Percentiles rank a stretch among this genome's conserved stretches.
phyloP scores from a whole-genome alignment of 2,113 vertebrate genomes.

The Tringa solitaria region DNA sequence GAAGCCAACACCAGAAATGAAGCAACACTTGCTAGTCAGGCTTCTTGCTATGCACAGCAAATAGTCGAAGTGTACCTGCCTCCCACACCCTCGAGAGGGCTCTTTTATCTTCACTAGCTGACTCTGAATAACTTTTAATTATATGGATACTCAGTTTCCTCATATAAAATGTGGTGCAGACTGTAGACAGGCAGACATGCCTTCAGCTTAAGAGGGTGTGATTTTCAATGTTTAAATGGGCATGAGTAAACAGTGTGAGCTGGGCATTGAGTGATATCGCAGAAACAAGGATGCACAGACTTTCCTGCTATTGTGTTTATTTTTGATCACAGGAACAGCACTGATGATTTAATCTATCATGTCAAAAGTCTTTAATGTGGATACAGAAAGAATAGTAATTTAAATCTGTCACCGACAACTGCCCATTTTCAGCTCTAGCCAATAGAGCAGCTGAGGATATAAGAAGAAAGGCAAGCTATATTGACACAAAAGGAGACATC shows the following conservation, averaged over 20 bases:
- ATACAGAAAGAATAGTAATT: slow-evolving; percentile 39
- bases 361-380: slow-evolving; percentile 40
- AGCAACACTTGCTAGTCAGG: background rate
- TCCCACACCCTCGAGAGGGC: background rate
- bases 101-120: background rate
- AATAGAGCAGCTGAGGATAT: slow-evolving; percentile 23
- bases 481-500: background rate
- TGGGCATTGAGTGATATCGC: background rate
- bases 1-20: background rate
- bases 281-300: background rate
- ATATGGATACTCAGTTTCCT: background rate
- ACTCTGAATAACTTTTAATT: background rate
- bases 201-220: background rate
- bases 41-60: background rate
- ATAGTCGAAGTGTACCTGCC: background rate
- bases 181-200: background rate
- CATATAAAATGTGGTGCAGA: background rate
- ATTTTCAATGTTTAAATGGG: background rate
- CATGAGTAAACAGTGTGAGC: background rate
- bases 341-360: slow-evolving; percentile 27
- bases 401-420: slow-evolving; percentile 27
- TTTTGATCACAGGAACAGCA: slow-evolving; percentile 3
- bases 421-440: slow-evolving; percentile 49
- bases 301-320: background rate
- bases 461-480: slow-evolving; percentile 1